phyloP scores from a whole-genome alignment of 2,113 vertebrate genomes.

The Narcine bancroftii region DNA sequence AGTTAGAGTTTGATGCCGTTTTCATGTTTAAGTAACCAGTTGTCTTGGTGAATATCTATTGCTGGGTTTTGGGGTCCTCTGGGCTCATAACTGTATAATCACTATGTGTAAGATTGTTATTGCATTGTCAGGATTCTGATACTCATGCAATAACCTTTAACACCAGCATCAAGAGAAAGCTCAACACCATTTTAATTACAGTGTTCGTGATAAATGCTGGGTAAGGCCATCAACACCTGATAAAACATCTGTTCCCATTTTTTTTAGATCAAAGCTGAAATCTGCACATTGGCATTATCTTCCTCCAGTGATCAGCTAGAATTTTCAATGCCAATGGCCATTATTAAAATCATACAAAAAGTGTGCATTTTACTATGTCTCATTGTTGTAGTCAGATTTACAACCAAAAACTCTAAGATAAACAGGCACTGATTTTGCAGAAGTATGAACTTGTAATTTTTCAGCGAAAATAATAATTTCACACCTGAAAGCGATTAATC shows the following conservation, averaged over 20 bases:
- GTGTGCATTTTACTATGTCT: not conserved
- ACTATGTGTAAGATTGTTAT: too few relatives aligned
- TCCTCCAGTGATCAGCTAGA: not conserved
- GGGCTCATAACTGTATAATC: too few relatives aligned
- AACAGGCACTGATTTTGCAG: not conserved
- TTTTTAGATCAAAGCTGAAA: not conserved
- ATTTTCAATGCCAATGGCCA: not conserved
- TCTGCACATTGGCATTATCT: not conserved
- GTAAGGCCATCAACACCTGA: not conserved
- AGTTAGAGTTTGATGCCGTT: too few relatives aligned
- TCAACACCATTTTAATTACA: too few relatives aligned
- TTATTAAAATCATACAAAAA: not conserved
- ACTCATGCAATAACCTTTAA: too few relatives aligned
- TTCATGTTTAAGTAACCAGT: too few relatives aligned
- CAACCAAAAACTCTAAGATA: not conserved
- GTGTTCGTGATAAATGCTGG: too few relatives aligned
- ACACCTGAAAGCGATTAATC: not conserved
- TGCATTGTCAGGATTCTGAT: too few relatives aligned
- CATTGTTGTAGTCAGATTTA: not conserved
- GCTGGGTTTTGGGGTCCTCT: too few relatives aligned
- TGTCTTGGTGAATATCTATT: too few relatives aligned
- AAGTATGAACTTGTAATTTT: not conserved
- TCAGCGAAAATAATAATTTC: not conserved
- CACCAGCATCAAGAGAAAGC: too few relatives aligned
- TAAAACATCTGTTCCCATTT: not conserved